Percentiles rank a stretch among this genome's conserved stretches.
phyloP scores from a whole-genome alignment of 2,888 invertebrate genomes.

The Dexiosoma caninum region DNA sequence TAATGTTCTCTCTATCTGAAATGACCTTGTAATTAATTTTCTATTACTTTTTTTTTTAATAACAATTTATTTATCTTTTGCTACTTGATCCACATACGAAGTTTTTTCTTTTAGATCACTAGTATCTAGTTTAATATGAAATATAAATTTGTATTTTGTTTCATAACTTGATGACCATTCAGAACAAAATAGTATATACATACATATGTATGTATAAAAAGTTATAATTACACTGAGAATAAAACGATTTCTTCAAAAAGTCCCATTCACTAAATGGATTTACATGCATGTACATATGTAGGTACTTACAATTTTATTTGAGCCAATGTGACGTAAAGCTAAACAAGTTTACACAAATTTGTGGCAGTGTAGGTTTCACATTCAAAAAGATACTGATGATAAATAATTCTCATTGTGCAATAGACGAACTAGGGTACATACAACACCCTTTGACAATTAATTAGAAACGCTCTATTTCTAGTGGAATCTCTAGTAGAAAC shows the following conservation, averaged over 20 bases:
- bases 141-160: slow-evolving; percentile 29
- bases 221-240: neutral
- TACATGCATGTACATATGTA: too few relatives aligned
- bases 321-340: too few relatives aligned
- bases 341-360: neutral
- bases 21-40: slow-evolving; percentile 6
- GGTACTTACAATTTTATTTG: too few relatives aligned
- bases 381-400: slow-evolving; percentile 28
- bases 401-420: slow-evolving; percentile 26
- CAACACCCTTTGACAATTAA: too few relatives aligned
- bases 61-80: neutral
- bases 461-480: too few relatives aligned
- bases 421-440: too few relatives aligned
- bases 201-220: neutral
- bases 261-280: too few relatives aligned
- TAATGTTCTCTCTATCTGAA: neutral
- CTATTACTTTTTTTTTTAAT: neutral
- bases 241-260: too few relatives aligned
- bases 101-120: neutral
- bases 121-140: neutral
- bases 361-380: slow-evolving; percentile 21
- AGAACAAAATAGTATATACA: too few relatives aligned
- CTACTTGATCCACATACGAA: slow-evolving; percentile 9
- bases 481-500: too few relatives aligned
- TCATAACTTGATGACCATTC: slow-evolving; percentile 48